A percentile compares a stretch with the other conserved stretches of the same genome.
phyloP scores from a whole-genome alignment of 1,140 invertebrate genomes.

The Sitobion miscanthi region DNA sequence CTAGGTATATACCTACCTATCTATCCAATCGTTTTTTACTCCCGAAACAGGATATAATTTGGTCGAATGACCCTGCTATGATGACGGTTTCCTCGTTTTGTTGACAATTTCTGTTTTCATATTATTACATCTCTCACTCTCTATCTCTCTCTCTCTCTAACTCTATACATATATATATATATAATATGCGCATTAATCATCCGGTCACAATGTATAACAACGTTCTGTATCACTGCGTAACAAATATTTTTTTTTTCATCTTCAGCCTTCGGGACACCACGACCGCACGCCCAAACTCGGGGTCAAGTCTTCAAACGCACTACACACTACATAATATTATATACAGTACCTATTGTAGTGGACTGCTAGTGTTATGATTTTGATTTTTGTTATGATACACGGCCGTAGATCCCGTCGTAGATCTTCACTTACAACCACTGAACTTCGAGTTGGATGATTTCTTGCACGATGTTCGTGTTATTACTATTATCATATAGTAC shows the following conservation, averaged over 20 bases:
- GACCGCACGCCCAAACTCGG: neutral
- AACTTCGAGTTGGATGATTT: neutral
- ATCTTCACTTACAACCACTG: neutral
- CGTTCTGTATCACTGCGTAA: conserved; percentile 36
- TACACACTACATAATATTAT: neutral
- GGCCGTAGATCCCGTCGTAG: neutral
- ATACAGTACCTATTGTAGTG: neutral
- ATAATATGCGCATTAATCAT: conserved; percentile 29
- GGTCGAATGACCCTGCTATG: conserved; percentile 36
- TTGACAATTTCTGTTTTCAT: conserved; percentile 38
- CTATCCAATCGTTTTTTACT: neutral
- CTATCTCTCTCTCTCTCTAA: too few species aligned
- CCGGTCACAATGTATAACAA: conserved; percentile 27
- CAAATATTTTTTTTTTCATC: conserved; percentile 28
- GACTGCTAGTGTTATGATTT: neutral
- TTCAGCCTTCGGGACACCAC: neutral
- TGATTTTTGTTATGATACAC: neutral
- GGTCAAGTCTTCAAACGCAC: neutral
- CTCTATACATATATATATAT: neutral
- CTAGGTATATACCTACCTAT: neutral
- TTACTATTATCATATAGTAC: neutral
- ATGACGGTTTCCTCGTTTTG: conserved; percentile 28
- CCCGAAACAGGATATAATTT: conserved; percentile 42
- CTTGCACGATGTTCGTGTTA: neutral
- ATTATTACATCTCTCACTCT: neutral